phyloP scores from a whole-genome alignment of 2,888 invertebrate genomes.

The Cacoxenus indagator region DNA sequence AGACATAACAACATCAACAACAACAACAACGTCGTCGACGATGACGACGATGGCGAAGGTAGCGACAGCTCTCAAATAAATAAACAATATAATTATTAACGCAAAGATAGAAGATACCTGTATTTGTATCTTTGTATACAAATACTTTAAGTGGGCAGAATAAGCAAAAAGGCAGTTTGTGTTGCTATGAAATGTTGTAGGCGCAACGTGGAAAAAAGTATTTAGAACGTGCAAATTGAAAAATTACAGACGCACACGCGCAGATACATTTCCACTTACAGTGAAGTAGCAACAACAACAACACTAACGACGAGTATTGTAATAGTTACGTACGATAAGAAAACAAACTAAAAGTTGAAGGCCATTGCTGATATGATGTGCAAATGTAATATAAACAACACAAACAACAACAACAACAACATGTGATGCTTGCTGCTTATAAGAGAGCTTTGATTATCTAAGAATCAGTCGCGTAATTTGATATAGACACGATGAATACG shows the following conservation, averaged over 20 bases:
- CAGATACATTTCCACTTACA: not conserved
- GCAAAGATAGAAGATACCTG: not conserved
- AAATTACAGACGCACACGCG: slow-evolving; percentile 6
- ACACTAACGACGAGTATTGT: slow-evolving; percentile 26
- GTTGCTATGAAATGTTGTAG: slow-evolving; percentile 8
- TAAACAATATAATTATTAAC: slow-evolving; percentile 11
- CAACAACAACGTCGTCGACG: slow-evolving; percentile 24
- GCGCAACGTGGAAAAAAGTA: slow-evolving; percentile 14
- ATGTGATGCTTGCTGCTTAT: not conserved
- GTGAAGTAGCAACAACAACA: slow-evolving; percentile 24
- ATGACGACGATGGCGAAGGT: not conserved
- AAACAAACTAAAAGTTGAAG: slow-evolving; percentile 62
- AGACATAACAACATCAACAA: slow-evolving; percentile 38
- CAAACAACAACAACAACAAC: slow-evolving; percentile 11
- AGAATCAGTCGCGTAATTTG: not conserved
- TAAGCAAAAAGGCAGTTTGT: not conserved
- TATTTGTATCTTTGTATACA: not conserved
- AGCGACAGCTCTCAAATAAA: not conserved
- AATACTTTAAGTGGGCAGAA: slow-evolving; percentile 4
- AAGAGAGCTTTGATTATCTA: not conserved
- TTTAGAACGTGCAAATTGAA: slow-evolving; percentile 19
- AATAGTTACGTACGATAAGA: slow-evolving; percentile 53
- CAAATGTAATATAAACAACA: not conserved
- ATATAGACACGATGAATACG: not conserved
- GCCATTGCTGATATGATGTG: slow-evolving; percentile 59